phyloP scores from a whole-genome alignment of 2,797 vertebrate species.

The Rhincodon typus region DNA sequence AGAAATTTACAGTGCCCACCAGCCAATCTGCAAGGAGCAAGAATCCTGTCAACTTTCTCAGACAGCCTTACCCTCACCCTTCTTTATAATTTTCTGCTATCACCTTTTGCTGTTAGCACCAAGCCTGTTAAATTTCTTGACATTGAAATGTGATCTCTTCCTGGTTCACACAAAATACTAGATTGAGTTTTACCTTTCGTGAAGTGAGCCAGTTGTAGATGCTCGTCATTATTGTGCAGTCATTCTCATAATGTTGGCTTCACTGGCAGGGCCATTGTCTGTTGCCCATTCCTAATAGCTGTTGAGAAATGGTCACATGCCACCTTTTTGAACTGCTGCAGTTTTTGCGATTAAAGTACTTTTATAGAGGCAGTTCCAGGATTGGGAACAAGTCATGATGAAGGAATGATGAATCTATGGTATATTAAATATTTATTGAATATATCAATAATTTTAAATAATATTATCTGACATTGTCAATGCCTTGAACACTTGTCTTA shows the following conservation, averaged over 20 bases:
- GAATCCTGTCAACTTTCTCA: too few species aligned
- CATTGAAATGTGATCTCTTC: background rate
- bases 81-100: background rate
- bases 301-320: background rate
- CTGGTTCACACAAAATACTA: background rate
- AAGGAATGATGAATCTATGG: background rate
- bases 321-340: background rate
- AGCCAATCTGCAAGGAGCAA: too few species aligned
- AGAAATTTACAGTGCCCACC: background rate
- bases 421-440: background rate
- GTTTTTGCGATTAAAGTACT: background rate
- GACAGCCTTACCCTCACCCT: too few species aligned
- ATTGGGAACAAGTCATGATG: background rate
- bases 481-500: background rate
- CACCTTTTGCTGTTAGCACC: too few species aligned
- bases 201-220: background rate
- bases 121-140: background rate
- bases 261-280: background rate
- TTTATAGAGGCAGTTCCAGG: background rate
- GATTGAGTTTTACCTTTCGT: background rate
- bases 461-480: background rate
- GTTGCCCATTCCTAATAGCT: background rate
- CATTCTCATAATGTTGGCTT: background rate
- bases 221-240: background rate
- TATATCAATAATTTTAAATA: background rate